Percentiles rank a stretch among this genome's conserved stretches.
Conservation (phyloP, 2,888 invertebrate genomes). For the Coecobrya sp. region DNA sequence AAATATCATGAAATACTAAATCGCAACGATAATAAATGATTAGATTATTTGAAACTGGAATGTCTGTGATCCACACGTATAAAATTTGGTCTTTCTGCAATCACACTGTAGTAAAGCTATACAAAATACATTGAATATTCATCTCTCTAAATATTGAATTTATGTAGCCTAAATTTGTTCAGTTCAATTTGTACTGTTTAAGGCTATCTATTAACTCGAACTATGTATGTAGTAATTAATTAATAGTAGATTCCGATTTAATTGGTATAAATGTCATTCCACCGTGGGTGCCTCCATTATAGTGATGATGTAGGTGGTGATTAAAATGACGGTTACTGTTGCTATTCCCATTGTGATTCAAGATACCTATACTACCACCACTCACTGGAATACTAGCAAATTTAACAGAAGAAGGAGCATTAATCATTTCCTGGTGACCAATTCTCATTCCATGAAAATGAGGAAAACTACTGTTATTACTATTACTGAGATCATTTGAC, state of each 20-base stretch:
- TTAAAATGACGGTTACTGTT: slow-evolving; percentile 45
- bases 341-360: slow-evolving; percentile 63
- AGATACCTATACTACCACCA: slow-evolving; percentile 77
- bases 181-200: slow-evolving; percentile 31
- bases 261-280: slow-evolving; percentile 70
- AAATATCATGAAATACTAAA: too few relatives aligned
- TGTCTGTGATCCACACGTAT: too few relatives aligned
- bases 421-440: slow-evolving; percentile 29
- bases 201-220: neutral
- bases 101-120: too few relatives aligned
- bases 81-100: too few relatives aligned
- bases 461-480: slow-evolving; percentile 32
- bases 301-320: slow-evolving; percentile 46
- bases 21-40: too few relatives aligned
- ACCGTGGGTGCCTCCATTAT: slow-evolving; percentile 13
- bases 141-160: too few relatives aligned
- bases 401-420: slow-evolving; percentile 46
- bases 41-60: too few relatives aligned
- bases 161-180: too few relatives aligned
- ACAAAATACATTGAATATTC: too few relatives aligned
- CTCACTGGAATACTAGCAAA: slow-evolving; percentile 71
- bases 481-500: slow-evolving; percentile 63
- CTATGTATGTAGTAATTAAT: slow-evolving; percentile 48
- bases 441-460: slow-evolving; percentile 57
- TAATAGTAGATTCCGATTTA: slow-evolving; percentile 74